These are phyloP conservation scores for Danio albolineatus DNA, from an alignment of 2,797 vertebrate species.

Conservation along the genomic window DNA sequence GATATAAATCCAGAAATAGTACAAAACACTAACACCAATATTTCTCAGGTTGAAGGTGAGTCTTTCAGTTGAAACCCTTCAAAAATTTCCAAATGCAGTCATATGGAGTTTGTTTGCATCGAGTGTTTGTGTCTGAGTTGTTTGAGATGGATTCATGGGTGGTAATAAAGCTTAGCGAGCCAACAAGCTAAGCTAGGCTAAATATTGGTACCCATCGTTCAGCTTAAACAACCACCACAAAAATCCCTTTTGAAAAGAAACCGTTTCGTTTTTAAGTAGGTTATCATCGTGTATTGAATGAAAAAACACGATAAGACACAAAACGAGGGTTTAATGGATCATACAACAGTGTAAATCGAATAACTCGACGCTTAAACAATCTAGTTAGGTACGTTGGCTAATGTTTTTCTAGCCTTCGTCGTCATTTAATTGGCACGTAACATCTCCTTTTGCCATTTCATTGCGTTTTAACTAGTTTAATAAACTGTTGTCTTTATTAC, in stretches of 20 bases:
- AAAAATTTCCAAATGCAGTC: constrained; percentile 53
- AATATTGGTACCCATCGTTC: constrained; percentile 29
- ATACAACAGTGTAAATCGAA: background rate
- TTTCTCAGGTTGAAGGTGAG: constrained; percentile 84
- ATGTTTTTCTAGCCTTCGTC: background rate
- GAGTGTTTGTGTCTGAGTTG: constrained; percentile 59
- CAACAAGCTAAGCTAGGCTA: constrained; percentile 39
- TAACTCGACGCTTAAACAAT: background rate
- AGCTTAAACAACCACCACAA: constrained; percentile 31
- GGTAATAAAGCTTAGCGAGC: constrained; percentile 34
- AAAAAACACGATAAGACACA: background rate
- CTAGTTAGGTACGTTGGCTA: background rate
- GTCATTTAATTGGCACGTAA: background rate
- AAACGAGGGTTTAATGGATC: background rate
- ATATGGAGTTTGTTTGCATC: constrained; percentile 51
- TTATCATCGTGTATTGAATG: background rate
- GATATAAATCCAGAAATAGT: constrained; percentile 74
- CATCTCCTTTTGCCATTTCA: background rate
- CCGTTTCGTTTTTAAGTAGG: background rate
- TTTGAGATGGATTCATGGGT: constrained; percentile 29
- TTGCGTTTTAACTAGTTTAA: background rate
- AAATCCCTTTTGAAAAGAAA: constrained; percentile 4
- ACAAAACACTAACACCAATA: constrained; percentile 83
- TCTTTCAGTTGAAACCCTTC: constrained; percentile 69
- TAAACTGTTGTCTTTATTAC: background rate